Evolutionary conservation across 1,140 invertebrate genomes (phyloP), one percentile per base, ranked within the genome.

Genomic region (Ceratina calcarata): DNA sequence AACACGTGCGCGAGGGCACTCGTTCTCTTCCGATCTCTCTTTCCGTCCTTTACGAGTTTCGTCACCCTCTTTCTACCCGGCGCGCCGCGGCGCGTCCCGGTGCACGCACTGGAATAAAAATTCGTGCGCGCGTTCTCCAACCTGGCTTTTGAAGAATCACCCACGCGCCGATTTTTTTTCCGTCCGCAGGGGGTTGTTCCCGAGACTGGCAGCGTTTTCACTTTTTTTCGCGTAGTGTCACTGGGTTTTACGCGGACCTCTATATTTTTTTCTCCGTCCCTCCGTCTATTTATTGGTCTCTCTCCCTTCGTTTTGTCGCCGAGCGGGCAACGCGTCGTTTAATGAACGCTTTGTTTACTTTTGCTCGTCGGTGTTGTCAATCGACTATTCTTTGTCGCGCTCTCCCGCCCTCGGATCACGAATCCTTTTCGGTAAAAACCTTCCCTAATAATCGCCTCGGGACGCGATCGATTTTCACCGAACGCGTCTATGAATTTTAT

Each of bases 1-100:
- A 87, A 85, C 84, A 80, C 84, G 82, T 80, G 82, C 73, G 18
- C 15, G 78, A 72, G 68, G 69, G 77, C 71, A 72, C 77, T 80
- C 58, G 51, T 65, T 61, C 60, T 71, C 24, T 73, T 69, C 37
- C 66, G 18, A 22, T 66, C 22, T 53, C 51, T 32, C 18, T 22
- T n/a, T 49, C 20, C 37, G 37, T 6, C 62, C 16, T 32, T 55
- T 1, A 61, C 12, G 18, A 0, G 55, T 12, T 77, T 69, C 6
- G n/a, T 45, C 12, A 32, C n/a, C 16, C 51, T 77, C 15, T 49
- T 70, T n/a, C 69, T n/a, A 22, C 37, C 16, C 53, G 66, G 24
- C 37, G 12, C 20, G 45, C 10, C 37, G 16, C 49, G 49, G 24
- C 49, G 67, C 49, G 51, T 58, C 24, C 60, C 4, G 67, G 51